Evolutionary conservation across 2,888 invertebrate genomes (phyloP).

Genomic region (Agrenia bidenticulata): DNA sequence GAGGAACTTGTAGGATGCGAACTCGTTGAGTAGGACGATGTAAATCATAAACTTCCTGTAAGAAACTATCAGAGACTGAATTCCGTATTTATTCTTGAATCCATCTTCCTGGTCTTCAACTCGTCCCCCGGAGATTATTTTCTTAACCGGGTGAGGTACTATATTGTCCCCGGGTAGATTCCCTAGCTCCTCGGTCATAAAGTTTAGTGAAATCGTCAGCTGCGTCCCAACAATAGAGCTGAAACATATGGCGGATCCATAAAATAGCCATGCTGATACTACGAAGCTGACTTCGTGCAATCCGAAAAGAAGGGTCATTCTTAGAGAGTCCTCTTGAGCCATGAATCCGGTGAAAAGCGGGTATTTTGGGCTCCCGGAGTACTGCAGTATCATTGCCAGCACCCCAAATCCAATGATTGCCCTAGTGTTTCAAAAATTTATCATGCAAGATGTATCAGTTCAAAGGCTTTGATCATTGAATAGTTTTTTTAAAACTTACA

Average conservation of each 20-base stretch:
- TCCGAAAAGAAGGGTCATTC: constrained; percentile 5
- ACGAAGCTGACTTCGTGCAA: constrained; percentile 8
- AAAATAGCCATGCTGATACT: neutral
- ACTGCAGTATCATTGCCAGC: constrained; percentile 6
- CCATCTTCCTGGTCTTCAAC: neutral
- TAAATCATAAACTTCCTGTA: constrained; percentile 14
- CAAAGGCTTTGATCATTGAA: too few relatives aligned
- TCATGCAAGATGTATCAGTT: neutral
- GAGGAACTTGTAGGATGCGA: neutral
- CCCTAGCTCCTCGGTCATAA: too few relatives aligned
- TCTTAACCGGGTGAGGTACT: too few relatives aligned
- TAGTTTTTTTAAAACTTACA: too few relatives aligned
- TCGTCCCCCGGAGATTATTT: neutral
- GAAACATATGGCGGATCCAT: neutral
- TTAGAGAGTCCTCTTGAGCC: neutral
- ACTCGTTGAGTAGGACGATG: neutral
- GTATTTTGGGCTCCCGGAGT: constrained; percentile 2
- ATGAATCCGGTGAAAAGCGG: constrained; percentile 10
- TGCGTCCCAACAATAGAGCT: constrained; percentile 9
- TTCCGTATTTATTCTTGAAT: neutral
- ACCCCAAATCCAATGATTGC: neutral
- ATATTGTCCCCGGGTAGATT: neutral
- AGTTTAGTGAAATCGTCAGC: too few relatives aligned
- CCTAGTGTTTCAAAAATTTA: neutral
- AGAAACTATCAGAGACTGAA: neutral